Conservation (phyloP, 2,888 invertebrate species). For the Candidula unifasciata region DNA sequence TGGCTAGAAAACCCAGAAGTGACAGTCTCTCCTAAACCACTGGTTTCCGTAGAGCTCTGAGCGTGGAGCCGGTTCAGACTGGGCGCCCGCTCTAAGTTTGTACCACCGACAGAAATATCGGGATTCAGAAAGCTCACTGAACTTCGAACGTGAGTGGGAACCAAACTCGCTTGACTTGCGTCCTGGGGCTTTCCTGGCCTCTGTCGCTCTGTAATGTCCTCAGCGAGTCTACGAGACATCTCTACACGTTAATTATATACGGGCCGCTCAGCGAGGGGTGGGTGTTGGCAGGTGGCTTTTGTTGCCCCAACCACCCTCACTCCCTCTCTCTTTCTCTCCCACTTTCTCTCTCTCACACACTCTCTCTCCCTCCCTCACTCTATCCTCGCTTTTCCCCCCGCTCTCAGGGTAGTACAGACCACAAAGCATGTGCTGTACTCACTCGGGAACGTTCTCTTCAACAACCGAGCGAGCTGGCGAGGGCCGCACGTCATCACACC, state of each 20-base stretch:
- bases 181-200: slow-evolving; percentile 59
- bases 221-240: slow-evolving; percentile 41
- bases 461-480: too few relatives aligned
- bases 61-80: slow-evolving; percentile 67
- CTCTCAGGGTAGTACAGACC: not conserved
- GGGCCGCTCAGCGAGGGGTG: not conserved
- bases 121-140: slow-evolving; percentile 32
- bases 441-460: too few relatives aligned
- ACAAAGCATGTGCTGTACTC: too few relatives aligned
- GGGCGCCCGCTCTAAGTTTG: slow-evolving; percentile 57
- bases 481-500: too few relatives aligned
- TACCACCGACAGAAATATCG: slow-evolving; percentile 11
- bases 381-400: not conserved
- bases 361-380: not conserved
- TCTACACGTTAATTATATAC: slow-evolving; percentile 45
- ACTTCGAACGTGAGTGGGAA: slow-evolving; percentile 29
- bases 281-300: slow-evolving; percentile 24
- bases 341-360: not conserved
- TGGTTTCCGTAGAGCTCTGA: slow-evolving; percentile 74
- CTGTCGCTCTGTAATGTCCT: slow-evolving; percentile 35
- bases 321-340: not conserved
- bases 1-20: slow-evolving; percentile 72
- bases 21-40: slow-evolving; percentile 71
- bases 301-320: not conserved
- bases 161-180: slow-evolving; percentile 39